A percentile compares a stretch with the other conserved stretches of the same genome.
These are phyloP conservation scores for Oikopleura vanhoeffeni DNA, from an alignment of 23 tunicate genomes.

Conservation along the genomic window DNA sequence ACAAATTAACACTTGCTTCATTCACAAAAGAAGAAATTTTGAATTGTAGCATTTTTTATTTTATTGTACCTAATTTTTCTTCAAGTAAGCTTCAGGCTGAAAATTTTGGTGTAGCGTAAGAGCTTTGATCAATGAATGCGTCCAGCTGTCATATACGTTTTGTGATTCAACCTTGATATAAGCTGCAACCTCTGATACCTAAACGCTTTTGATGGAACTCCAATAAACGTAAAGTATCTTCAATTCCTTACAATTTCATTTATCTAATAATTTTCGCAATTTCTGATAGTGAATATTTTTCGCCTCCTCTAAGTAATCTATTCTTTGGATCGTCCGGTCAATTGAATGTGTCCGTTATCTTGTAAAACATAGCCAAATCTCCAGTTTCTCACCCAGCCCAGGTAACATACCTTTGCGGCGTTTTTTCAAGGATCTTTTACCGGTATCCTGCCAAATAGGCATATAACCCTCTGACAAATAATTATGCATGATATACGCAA, in stretches of 20 bases:
- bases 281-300: neutral
- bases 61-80: no score
- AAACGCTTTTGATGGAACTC: neutral
- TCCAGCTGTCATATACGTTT: no score
- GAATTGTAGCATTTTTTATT: no score
- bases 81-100: no score
- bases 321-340: neutral
- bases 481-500: no score
- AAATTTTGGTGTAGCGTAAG: no score
- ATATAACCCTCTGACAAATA: neutral
- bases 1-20: no score
- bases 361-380: neutral
- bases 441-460: neutral
- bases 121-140: no score
- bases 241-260: neutral
- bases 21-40: no score
- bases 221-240: neutral
- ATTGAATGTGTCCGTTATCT: neutral
- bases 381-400: neutral
- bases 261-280: neutral
- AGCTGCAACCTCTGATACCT: neutral
- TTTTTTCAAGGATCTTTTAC: neutral
- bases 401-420: neutral
- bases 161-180: neutral
- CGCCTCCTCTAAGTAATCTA: constrained; percentile 4